phyloP scores from a whole-genome alignment of 2,888 invertebrate species.

The Buathra laborator region DNA sequence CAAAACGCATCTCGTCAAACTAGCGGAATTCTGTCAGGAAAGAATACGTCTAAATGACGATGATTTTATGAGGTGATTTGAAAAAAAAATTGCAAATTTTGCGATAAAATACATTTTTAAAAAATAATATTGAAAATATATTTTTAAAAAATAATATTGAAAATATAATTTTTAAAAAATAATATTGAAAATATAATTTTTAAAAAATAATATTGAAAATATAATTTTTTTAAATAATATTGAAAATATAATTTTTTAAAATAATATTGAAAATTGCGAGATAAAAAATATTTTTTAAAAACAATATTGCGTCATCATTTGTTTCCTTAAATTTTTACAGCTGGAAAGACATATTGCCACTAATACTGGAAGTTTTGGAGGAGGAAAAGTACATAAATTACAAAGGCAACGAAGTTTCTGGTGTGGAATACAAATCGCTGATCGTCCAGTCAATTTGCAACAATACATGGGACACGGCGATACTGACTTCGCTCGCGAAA shows the following conservation, averaged over 20 bases:
- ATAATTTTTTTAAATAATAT: too few relatives aligned
- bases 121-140: background rate
- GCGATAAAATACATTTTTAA: background rate
- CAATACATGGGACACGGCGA: conserved; percentile 87
- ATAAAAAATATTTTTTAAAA: background rate
- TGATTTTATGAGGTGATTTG: conserved; percentile 85
- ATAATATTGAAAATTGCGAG: too few relatives aligned
- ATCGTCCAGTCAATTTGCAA: conserved; percentile 88
- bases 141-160: too few relatives aligned
- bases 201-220: background rate
- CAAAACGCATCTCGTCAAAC: conserved; percentile 86
- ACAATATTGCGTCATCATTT: background rate
- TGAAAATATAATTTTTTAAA: background rate
- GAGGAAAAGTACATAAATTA: conserved; percentile 86
- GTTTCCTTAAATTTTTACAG: conserved; percentile 81
- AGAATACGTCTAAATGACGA: conserved; percentile 86
- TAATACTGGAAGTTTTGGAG: conserved; percentile 87
- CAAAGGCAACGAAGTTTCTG: conserved; percentile 87
- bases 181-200: too few relatives aligned
- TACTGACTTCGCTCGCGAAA: conserved; percentile 88
- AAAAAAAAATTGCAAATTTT: conserved; percentile 5
- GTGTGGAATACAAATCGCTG: conserved; percentile 88
- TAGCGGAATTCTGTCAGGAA: conserved; percentile 87
- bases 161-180: background rate
- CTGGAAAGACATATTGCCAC: conserved; percentile 90